These are phyloP conservation scores for Myotis brandtii DNA, from an alignment of 2,113 vertebrate species.

Conservation along the genomic window DNA sequence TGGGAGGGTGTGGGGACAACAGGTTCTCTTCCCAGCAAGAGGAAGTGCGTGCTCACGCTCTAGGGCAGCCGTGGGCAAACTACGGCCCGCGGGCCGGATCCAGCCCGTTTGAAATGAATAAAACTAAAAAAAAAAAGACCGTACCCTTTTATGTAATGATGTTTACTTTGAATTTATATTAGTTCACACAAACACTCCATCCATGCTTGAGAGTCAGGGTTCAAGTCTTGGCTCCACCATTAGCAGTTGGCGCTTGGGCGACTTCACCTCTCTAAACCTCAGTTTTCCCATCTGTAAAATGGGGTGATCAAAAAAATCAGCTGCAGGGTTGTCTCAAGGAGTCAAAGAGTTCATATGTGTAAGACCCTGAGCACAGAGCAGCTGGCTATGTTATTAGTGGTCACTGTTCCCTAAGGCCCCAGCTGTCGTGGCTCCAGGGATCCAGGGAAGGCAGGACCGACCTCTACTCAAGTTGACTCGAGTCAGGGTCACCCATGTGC, in stretches of 20 bases:
- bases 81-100: too few species aligned
- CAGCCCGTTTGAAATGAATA: too few species aligned
- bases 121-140: too few species aligned
- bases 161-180: too few species aligned
- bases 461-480: background rate
- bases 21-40: background rate
- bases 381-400: background rate
- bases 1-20: too few species aligned
- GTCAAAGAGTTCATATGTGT: background rate
- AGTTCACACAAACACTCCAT: too few species aligned
- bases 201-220: background rate
- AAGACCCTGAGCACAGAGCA: background rate
- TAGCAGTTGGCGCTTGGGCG: background rate
- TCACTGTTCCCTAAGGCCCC: background rate
- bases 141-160: too few species aligned
- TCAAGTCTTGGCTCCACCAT: background rate
- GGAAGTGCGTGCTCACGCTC: fast-evolving
- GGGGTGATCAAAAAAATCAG: background rate
- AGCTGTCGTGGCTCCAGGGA: fast-evolving
- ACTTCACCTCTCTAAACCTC: background rate
- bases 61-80: too few species aligned
- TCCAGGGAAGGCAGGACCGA: background rate
- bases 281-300: slow-evolving; percentile 15
- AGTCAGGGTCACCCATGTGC: background rate
- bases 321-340: background rate